Percentiles rank a stretch among this genome's conserved stretches.
Evolutionary conservation across 2,888 invertebrate species (phyloP).

Genomic region (Euproctis similis): DNA sequence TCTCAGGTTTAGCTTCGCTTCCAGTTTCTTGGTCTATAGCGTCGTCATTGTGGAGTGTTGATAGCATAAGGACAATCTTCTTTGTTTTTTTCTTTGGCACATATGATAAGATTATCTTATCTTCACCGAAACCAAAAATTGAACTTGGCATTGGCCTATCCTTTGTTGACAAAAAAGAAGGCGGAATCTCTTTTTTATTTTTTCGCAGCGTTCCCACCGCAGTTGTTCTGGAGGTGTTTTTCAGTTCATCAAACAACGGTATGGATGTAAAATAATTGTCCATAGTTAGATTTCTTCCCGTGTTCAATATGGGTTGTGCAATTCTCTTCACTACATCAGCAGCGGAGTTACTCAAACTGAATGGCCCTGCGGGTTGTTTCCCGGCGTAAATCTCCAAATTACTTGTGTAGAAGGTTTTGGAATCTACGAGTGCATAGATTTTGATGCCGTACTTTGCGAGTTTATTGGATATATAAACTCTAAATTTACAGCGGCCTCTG

Average conservation of each 20-base stretch:
- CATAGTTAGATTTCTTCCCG: background rate
- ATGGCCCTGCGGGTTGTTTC: background rate
- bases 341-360: background rate
- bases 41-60: background rate
- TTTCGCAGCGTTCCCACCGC: background rate
- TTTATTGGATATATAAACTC: background rate
- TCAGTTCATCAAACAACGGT: background rate
- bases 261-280: background rate
- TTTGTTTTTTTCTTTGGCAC: background rate
- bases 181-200: background rate
- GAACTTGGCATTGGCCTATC: background rate
- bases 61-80: background rate
- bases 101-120: background rate
- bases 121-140: background rate
- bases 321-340: background rate
- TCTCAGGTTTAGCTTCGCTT: background rate
- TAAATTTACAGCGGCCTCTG: background rate
- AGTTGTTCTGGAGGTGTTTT: background rate
- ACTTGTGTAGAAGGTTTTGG: background rate
- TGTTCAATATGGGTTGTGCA: background rate
- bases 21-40: background rate
- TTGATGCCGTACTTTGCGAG: slow-evolving; percentile 1
- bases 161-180: background rate
- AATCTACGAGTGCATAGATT: background rate
- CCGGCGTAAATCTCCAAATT: slow-evolving; percentile 1